Base-by-base conservation (phyloP, 2,888 invertebrate species). In the Tetanocera ferruginea region DNA sequence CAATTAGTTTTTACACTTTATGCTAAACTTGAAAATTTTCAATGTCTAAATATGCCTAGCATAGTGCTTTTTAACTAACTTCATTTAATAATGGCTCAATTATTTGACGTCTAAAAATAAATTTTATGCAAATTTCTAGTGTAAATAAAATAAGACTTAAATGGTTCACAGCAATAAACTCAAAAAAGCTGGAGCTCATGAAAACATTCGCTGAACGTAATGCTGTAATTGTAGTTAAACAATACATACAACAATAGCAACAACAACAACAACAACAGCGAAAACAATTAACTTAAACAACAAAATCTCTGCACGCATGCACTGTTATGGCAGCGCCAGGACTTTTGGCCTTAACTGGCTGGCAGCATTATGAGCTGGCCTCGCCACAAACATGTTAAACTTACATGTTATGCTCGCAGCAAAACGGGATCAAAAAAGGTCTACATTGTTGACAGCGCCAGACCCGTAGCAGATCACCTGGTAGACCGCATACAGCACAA, bases 71-170 rank as follows among this genome's bases (percentile, higher is more conserved):
- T 55, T 0, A 19, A 19, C n/a, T 31, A 11, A 64, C 14, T 2
- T 19, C 37, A 43, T 43, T 1, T 23, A 43, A 67, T 23, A 25
- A 67, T 43, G n/a, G 6, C 23, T 43, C 25, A 67, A 67, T 67
- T 43, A 43, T 62, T 0, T n/a, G 62, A 25, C 25, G 17, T 9
- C 17, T 2, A 25, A n/a, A 31, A 64, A n/a, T 64, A 34, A 55
- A 64, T 34, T 64, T 64, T 64, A 64, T 64, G 64, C 25, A 19
- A 64, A 34, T 37, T 64, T 31, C 19, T 34, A 5, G 64, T 34
- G 34, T 34, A 64, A 64, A 64, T 14, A n/a, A 17, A 9, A 34
- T 62, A 31, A 34, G 34, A 11, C n/a, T 28, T 51, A n/a, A 51
- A 43, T 49, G 51, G 23, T 67, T 25, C 17, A 25, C 0, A 23